A percentile compares a stretch with the other conserved stretches of the same genome.
phyloP scores from a whole-genome alignment of 2,888 invertebrate species.

The Latheticus oryzae region DNA sequence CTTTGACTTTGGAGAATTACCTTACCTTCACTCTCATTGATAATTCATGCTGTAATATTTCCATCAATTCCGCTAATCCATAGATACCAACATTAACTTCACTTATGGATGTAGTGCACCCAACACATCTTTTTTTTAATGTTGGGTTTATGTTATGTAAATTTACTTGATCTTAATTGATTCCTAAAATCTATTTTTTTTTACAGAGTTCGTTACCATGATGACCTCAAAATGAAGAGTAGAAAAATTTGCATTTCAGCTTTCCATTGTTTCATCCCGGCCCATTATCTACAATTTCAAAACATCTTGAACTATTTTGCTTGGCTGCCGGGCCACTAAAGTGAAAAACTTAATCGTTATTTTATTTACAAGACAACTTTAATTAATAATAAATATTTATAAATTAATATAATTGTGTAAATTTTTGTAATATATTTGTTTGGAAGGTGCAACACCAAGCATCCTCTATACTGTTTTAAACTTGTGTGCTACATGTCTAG shows the following conservation, averaged over 20 bases:
- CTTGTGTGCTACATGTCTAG: slow-evolving; percentile 60
- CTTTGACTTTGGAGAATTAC: too few relatives aligned
- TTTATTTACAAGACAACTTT: slow-evolving; percentile 55
- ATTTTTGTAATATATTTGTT: slow-evolving; percentile 67
- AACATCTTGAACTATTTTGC: slow-evolving; percentile 64
- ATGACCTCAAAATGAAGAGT: slow-evolving; percentile 98
- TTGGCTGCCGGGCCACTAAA: slow-evolving; percentile 64
- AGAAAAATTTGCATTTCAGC: slow-evolving; percentile 69
- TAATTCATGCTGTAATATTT: slow-evolving; percentile 23
- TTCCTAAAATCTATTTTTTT: slow-evolving; percentile 58
- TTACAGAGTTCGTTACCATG: slow-evolving; percentile 98
- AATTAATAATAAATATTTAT: slow-evolving; percentile 60
- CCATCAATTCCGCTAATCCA: slow-evolving; percentile 20
- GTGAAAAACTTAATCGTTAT: slow-evolving; percentile 64
- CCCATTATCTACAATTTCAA: slow-evolving; percentile 63
- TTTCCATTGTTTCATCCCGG: slow-evolving; percentile 67
- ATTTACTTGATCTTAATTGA: not conserved
- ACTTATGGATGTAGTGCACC: slow-evolving; percentile 32
- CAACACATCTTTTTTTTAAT: slow-evolving; percentile 27
- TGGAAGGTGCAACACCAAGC: slow-evolving; percentile 50
- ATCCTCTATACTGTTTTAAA: slow-evolving; percentile 57
- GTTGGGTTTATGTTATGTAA: slow-evolving; percentile 21
- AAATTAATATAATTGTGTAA: slow-evolving; percentile 66
- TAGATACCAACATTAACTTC: slow-evolving; percentile 20
- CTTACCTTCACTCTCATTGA: too few relatives aligned